Percentiles rank a stretch among this genome's conserved stretches.
phyloP scores from a whole-genome alignment of 2,888 invertebrate genomes.

The Cataglyphis albicans region DNA sequence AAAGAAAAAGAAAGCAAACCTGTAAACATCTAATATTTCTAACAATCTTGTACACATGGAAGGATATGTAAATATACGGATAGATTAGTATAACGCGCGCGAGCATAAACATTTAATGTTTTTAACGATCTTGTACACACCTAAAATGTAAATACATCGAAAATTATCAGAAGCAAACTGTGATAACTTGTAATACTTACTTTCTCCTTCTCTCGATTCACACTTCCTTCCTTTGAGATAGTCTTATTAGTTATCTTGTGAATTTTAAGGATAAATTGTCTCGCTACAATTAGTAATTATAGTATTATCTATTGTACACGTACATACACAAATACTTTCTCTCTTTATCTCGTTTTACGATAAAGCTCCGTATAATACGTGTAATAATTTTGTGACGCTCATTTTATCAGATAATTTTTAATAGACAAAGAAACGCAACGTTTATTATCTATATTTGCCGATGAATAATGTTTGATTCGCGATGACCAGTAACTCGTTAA shows the following conservation, averaged over 20 bases:
- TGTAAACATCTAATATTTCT: slow-evolving; percentile 85
- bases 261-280: slow-evolving; percentile 13
- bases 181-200: slow-evolving; percentile 61
- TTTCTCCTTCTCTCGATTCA: slow-evolving; percentile 58
- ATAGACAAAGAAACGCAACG: slow-evolving; percentile 19
- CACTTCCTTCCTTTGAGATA: slow-evolving; percentile 13
- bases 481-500: not conserved
- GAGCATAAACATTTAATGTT: slow-evolving; percentile 85
- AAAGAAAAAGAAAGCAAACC: slow-evolving; percentile 70
- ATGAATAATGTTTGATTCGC: slow-evolving; percentile 26
- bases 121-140: slow-evolving; percentile 86
- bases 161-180: slow-evolving; percentile 80
- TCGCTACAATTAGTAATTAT: not conserved
- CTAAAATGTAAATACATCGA: slow-evolving; percentile 85
- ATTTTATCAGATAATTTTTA: slow-evolving; percentile 18
- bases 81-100: slow-evolving; percentile 82
- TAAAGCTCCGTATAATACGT: not conserved
- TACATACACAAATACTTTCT: not conserved
- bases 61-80: slow-evolving; percentile 84
- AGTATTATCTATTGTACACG: not conserved
- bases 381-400: not conserved
- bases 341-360: not conserved
- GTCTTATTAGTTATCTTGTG: not conserved
- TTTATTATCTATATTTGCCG: not conserved
- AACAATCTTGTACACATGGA: slow-evolving; percentile 85